These are phyloP conservation scores for Panthera tigris DNA, from an alignment of 2,113 vertebrate genomes.

Conservation along the genomic window DNA sequence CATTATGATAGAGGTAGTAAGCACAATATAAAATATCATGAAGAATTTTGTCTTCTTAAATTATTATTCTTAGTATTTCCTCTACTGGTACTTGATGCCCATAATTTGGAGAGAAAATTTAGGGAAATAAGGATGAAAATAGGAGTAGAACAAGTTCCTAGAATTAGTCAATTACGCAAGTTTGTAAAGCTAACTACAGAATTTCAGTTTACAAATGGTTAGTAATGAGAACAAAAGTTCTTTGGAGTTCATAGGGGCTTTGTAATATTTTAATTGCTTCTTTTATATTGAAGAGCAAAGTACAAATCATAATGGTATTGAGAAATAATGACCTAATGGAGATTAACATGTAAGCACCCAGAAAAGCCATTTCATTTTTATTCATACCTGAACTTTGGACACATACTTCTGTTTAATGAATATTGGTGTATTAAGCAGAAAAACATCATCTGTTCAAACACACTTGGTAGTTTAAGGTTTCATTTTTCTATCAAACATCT, in stretches of 20 bases:
- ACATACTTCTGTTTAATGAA: constrained; percentile 83
- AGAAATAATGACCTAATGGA: constrained; percentile 75
- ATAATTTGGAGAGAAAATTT: neutral
- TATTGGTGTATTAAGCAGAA: constrained; percentile 81
- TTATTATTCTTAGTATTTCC: neutral
- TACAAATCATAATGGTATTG: constrained; percentile 81
- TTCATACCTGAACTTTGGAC: constrained; percentile 88
- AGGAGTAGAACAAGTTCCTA: constrained; percentile 21
- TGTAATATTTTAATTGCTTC: constrained; percentile 73
- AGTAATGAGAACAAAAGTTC: constrained; percentile 79
- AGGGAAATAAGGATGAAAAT: constrained; percentile 18
- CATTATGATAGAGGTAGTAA: neutral
- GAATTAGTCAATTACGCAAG: constrained; percentile 35
- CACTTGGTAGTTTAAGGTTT: constrained; percentile 85
- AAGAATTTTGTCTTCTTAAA: neutral
- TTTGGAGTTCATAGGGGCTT: constrained; percentile 69
- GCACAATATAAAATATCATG: neutral
- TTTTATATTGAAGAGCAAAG: constrained; percentile 74
- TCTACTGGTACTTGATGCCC: neutral
- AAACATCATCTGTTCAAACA: constrained; percentile 88
- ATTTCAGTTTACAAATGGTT: constrained; percentile 66
- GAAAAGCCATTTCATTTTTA: constrained; percentile 87
- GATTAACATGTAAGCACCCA: constrained; percentile 75
- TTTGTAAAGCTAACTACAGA: constrained; percentile 38
- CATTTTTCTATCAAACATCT: constrained; percentile 85